Conservation (phyloP, 1,140 invertebrate species). For the Lepidostoma basale region DNA sequence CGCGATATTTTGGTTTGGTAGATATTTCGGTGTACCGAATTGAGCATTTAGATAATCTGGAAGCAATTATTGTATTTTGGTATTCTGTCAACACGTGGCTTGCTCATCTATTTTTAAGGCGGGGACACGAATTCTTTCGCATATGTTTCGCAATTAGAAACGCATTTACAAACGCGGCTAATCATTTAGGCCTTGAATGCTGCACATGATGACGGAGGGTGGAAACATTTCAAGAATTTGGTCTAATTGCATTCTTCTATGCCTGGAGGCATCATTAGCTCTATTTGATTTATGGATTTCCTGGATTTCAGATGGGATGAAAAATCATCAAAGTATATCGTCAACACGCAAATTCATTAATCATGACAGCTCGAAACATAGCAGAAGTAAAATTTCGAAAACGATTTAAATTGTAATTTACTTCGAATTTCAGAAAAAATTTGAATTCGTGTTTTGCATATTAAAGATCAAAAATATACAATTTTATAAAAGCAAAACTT, state of each 20-base stretch:
- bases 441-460: too few species aligned
- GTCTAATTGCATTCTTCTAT: slow-evolving; percentile 16
- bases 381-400: too few species aligned
- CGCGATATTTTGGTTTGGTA: too few species aligned
- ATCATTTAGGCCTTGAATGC: slow-evolving; percentile 8
- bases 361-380: too few species aligned
- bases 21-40: too few species aligned
- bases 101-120: slow-evolving; percentile 1
- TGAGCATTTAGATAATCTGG: too few species aligned
- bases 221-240: slow-evolving; percentile 13
- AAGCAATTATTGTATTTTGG: too few species aligned
- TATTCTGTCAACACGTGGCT: not conserved
- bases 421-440: too few species aligned
- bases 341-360: not conserved
- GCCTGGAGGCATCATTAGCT: slow-evolving; percentile 12
- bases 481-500: too few species aligned
- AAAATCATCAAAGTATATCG: not conserved
- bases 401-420: too few species aligned
- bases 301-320: too few species aligned
- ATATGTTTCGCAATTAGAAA: slow-evolving; percentile 38
- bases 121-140: slow-evolving; percentile 26
- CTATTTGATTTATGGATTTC: slow-evolving; percentile 5
- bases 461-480: too few species aligned
- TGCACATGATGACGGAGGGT: slow-evolving; percentile 13
- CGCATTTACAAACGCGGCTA: slow-evolving; percentile 19